phyloP scores from a whole-genome alignment of 2,888 invertebrate species.

The Xestia xanthographa region DNA sequence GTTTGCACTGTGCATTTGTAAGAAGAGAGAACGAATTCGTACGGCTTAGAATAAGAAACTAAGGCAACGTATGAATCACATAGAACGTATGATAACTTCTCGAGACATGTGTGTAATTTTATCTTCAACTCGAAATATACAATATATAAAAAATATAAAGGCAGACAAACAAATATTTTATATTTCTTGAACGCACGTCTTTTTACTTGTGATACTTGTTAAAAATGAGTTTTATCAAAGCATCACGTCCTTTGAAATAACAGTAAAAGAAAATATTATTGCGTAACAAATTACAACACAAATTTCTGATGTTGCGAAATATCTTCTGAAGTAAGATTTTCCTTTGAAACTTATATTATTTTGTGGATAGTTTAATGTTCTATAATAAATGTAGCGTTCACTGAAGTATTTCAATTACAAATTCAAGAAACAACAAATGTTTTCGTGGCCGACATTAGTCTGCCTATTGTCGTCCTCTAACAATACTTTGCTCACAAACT shows the following conservation, averaged over 20 bases:
- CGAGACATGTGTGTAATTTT: not conserved
- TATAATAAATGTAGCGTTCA: constrained; percentile 11
- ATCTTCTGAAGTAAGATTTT: constrained; percentile 20
- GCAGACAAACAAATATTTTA: not conserved
- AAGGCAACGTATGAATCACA: not conserved
- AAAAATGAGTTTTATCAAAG: not conserved
- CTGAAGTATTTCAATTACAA: constrained; percentile 23
- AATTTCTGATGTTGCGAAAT: constrained; percentile 6
- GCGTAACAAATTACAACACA: constrained; percentile 16
- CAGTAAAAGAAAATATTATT: constrained; percentile 5
- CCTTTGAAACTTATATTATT: constrained; percentile 16
- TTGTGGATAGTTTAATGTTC: constrained; percentile 1
- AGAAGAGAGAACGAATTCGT: constrained; percentile 22
- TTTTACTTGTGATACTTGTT: not conserved
- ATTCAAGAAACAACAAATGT: constrained; percentile 1
- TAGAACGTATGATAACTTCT: not conserved
- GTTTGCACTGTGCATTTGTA: constrained; percentile 19
- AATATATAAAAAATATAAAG: not conserved
- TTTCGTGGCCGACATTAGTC: not conserved
- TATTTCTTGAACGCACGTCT: not conserved
- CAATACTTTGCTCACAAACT: not conserved
- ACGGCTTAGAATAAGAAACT: not conserved
- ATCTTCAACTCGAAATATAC: not conserved
- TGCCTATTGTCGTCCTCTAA: not conserved
- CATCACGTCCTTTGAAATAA: not conserved